Evolutionary conservation across 37 sponge, comb jelly and placozoan species (phyloP), one percentile per base, ranked within the genome.

Genomic region (Mnemiopsis leidyi): DNA sequence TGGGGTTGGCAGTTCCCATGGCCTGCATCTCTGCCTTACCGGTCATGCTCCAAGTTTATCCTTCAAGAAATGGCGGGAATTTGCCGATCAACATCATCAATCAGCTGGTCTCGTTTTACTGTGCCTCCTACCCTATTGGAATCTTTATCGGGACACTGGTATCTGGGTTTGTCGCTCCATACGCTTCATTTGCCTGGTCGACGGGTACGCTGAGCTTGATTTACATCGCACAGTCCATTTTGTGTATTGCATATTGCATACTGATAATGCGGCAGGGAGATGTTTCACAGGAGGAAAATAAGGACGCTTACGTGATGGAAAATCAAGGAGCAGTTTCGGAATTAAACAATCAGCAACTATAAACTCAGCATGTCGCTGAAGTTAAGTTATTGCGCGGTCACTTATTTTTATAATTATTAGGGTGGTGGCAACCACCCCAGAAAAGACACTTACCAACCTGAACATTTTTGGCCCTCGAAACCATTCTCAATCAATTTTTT

Each of bases 71-170:
- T 48, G 3, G 39, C 0, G 90, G 90, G 0, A 25, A 20, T 1
- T 25, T 85, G 61, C 90, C 90, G 7, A 13, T 20, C 9, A 1
- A 7, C 25, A 61, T 33, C 23, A 32, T 23, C 61, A 85, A 85
- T 26, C 3, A 1, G 3, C 24, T 85, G 29, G 61, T 40, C 3
- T 85, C 90, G 25, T 23, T 85, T 61, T 85, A 85, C 61, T 85
- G 90, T 39, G 39, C 90, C 0, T 38, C 90, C 0, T 85, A 36
- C 48, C 90, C 90, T 85, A 39, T 85, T 0, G 90, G 90, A 23
- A 37, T 35, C 25, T 85, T 38, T 29, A 38, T 85, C 9, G 90
- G 90, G 26, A 40, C 36, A 23, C 18, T 37, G 0, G 7, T 39
- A 61, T 28, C 90, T 3, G 90, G 90, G 0, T 77, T 77, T 36